Base-by-base conservation (phyloP, 2,113 vertebrate species). In the Agelaius tricolor region DNA sequence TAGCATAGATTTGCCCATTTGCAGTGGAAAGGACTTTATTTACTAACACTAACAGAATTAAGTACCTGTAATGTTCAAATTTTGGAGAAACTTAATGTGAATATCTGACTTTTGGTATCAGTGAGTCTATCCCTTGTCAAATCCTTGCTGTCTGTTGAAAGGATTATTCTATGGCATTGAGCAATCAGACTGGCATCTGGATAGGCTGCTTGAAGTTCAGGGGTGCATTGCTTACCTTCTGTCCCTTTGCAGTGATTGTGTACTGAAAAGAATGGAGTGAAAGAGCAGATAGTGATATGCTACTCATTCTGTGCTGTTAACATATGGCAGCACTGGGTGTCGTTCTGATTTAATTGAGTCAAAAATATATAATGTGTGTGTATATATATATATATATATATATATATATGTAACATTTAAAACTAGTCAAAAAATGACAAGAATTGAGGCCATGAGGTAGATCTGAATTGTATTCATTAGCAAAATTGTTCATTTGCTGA, bases 371-470 rank as follows among this genome's bases (percentile, higher is more conserved):
- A 13, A 16, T 15, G 1, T 57, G 8, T 30, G 54, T 84, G 20
- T 37, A 0, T 28, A 4, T 22, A 18, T 31, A 55, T 33, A 6
- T 67, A 17, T 13, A 26, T n/a, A 0, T 28, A 4, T 22, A 18
- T 31, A 55, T 33, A 6, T 67, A 17, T 13, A 26, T n/a, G 15
- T 33, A 37, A 23, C 59, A 72, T 37, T 65, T 89, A 13, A n/a
- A 80, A 58, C 6, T 80, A 41, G 66, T 58, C 15, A 77, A 86
- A 63, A 78, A 77, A 31, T 54, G 0, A 62, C 63, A 85, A 49
- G 71, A 76, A 46, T 35, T 55, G 27, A 71, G 65, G 30, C 35
- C 6, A 1, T 71, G 23, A 47, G 22, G 19, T 55, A 54, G 46
- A 58, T 19, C 61, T 68, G 21, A 33, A 41, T 61, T 61, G 18